Evolutionary conservation across 2,113 vertebrate genomes (phyloP).

Genomic region (Pyxicephalus adspersus): DNA sequence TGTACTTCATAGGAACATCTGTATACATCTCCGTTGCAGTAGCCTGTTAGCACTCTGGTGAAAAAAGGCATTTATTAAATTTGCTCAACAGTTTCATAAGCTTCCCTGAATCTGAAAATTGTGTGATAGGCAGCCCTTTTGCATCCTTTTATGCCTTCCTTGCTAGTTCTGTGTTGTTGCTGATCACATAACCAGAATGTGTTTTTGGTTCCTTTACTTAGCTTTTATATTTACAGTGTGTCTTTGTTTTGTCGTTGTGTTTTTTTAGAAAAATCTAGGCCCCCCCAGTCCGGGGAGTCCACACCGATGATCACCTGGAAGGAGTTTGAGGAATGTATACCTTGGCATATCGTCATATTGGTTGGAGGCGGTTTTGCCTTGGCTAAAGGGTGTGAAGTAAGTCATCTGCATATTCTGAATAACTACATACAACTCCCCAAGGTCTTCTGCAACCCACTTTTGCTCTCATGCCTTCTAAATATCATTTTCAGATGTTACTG

Average conservation of each 20-base stretch:
- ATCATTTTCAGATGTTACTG: no score
- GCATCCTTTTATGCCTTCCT: no score
- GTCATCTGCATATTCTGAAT: background rate
- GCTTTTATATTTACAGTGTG: background rate
- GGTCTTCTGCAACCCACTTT: no score
- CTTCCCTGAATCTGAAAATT: no score
- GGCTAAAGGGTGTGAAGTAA: slow-evolving; percentile 50
- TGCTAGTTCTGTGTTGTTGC: background rate
- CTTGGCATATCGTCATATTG: slow-evolving; percentile 47
- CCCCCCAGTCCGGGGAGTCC: background rate
- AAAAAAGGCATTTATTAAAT: no score
- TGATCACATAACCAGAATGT: background rate
- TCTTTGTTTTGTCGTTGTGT: background rate
- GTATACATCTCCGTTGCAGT: no score
- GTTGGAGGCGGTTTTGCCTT: slow-evolving; percentile 52
- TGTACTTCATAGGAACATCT: no score
- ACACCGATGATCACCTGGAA: slow-evolving; percentile 55
- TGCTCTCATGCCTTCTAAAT: no score
- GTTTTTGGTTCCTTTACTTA: background rate
- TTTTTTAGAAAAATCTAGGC: slow-evolving; percentile 35
- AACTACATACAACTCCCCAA: no score
- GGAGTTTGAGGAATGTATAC: slow-evolving; percentile 55
- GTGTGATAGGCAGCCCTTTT: no score
- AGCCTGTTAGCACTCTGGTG: no score
- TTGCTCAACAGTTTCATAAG: no score